Conservation (phyloP, 2,113 vertebrate genomes). For the Saccopteryx bilineata region DNA sequence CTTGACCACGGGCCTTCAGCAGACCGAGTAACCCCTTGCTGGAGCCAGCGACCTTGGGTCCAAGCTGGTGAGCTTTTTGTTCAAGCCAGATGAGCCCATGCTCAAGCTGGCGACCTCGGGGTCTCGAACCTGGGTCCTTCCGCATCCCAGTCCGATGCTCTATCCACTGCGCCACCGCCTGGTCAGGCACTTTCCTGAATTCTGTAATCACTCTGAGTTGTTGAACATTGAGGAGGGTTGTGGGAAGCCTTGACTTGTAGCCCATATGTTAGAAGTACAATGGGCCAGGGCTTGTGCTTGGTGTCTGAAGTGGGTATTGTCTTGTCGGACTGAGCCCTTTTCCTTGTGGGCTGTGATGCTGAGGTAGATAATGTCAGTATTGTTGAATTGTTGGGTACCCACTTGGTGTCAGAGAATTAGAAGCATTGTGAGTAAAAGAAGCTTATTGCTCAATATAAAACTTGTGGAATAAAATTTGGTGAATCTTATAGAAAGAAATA, state of each 20-base stretch:
- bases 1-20: too few relatives aligned
- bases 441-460: neutral
- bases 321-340: neutral
- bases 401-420: neutral
- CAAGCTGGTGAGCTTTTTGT: too few relatives aligned
- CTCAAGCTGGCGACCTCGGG: too few relatives aligned
- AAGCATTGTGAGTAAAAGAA: conserved; percentile 14
- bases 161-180: too few relatives aligned
- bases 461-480: conserved; percentile 39
- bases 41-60: too few relatives aligned
- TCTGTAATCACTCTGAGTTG: neutral
- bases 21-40: too few relatives aligned
- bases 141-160: too few relatives aligned
- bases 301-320: neutral
- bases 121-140: too few relatives aligned
- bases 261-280: neutral
- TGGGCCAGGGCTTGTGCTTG: neutral
- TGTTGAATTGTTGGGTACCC: neutral
- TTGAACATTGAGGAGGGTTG: neutral
- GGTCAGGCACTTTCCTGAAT: neutral
- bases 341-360: neutral
- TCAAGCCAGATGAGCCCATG: too few relatives aligned
- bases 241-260: neutral
- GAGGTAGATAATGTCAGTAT: neutral
- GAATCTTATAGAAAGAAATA: conserved; percentile 11